Evolutionary conservation across 2,113 vertebrate genomes (phyloP), one percentile per base, ranked within the genome.

Genomic region (Proterorhinus semilunaris): DNA sequence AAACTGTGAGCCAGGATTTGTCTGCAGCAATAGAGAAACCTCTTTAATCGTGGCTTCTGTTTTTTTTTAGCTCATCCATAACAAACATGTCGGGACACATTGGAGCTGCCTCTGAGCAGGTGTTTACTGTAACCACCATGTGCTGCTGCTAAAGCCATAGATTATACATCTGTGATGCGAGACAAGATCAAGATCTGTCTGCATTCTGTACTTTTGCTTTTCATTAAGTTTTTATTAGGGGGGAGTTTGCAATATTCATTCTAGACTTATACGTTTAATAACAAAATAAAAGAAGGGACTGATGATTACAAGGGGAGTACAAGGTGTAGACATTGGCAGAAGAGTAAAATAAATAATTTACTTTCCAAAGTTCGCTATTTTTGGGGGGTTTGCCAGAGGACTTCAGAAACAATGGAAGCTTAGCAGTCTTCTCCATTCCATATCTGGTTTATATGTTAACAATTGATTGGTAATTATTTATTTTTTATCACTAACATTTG

Each of bases 61-160:
- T 52, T 76, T 52, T 76, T 70, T 52, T 4, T 7, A 74, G 78
- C 69, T 68, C 9, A 72, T 76, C 55, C 66, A 77, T 36, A 76
- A 76, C 79, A 75, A 75, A 83, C 87, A 21, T 83, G 84, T 64
- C 73, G 50, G 7, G 82, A 82, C 87, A 69, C 11, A 65, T 71
- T 54, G 16, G 2, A 10, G 13, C 44, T 53, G 64, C 27, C 27
- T 52, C 64, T 50, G 48, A 72, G 55, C 73, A 2, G 42, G 74
- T 72, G 48, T 71, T 78, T 49, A 59, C 78, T 10, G 66, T 44
- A 46, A 66, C 43, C 7, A 47, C 50, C 36, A 44, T 61, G 58
- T 49, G 7, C 55, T 13, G 17, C 10, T 59, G 62, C n/a, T 12
- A 4, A 57, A 73, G 59, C 53, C 44, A 48, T 51, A 77, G 78